Evolutionary conservation across 53 echinoderm and acorn worm species (phyloP).

Genomic region (Mesocentrotus franciscanus): DNA sequence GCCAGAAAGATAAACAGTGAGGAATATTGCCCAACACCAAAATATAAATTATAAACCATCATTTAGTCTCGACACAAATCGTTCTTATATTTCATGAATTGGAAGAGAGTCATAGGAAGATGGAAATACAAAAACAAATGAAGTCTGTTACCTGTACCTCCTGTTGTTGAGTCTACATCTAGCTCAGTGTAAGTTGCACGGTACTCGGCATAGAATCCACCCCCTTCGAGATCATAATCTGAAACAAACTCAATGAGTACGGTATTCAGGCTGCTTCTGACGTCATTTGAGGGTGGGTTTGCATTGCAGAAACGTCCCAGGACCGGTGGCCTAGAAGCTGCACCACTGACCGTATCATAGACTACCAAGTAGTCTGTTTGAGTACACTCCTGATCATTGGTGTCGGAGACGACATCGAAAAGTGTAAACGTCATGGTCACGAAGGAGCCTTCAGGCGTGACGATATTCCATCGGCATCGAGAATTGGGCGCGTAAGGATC

Average conservation of each 20-base stretch:
- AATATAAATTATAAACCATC: no score
- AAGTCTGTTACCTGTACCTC: not conserved
- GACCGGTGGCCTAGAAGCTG: not conserved
- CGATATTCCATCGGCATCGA: slow-evolving; percentile 69
- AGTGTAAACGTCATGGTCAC: slow-evolving; percentile 68
- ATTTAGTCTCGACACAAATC: no score
- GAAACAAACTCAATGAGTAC: slow-evolving; percentile 48
- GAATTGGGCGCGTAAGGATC: slow-evolving; percentile 10
- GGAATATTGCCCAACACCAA: no score
- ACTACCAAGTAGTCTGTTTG: not conserved
- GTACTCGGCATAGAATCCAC: slow-evolving; percentile 73
- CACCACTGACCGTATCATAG: not conserved
- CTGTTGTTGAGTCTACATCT: not conserved
- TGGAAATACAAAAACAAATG: not conserved
- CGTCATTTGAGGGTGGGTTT: slow-evolving; percentile 16
- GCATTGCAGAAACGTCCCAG: slow-evolving; percentile 71
- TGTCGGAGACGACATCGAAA: slow-evolving; percentile 70
- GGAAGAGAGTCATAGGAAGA: not conserved
- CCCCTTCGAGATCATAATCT: slow-evolving; percentile 41
- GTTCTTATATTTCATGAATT: not conserved
- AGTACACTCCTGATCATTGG: not conserved
- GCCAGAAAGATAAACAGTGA: no score
- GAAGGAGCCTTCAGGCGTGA: slow-evolving; percentile 71
- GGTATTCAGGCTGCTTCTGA: slow-evolving; percentile 45
- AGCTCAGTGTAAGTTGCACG: slow-evolving; percentile 35